Evolutionary conservation across 2,797 vertebrate genomes (phyloP).

Genomic region (Meriones psammophilus): DNA sequence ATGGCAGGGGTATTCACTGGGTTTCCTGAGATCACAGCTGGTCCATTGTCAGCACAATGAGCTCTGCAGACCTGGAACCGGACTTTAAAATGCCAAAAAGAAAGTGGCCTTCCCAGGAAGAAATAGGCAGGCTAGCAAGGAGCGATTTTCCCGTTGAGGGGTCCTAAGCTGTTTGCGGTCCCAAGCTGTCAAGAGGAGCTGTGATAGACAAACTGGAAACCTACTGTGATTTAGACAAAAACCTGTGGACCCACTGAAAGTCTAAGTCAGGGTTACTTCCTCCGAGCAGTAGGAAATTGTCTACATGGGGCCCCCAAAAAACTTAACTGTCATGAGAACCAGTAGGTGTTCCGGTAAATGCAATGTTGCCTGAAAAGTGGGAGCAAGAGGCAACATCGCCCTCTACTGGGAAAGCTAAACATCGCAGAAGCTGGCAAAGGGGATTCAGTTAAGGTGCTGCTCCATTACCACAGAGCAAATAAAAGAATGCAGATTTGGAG

Average conservation of each 20-base stretch:
- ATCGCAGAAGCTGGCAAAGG: background rate
- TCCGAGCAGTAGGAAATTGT: background rate
- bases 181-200: background rate
- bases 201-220: background rate
- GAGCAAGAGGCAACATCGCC: background rate
- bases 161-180: background rate
- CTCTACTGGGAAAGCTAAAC: slow-evolving; percentile 1
- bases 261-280: background rate
- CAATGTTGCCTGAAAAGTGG: background rate
- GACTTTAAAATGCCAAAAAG: background rate
- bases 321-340: background rate
- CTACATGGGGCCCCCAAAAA: background rate
- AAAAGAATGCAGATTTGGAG: background rate
- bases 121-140: background rate
- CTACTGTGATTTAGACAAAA: background rate
- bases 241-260: background rate
- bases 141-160: background rate
- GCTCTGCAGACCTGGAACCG: background rate
- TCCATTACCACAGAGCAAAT: background rate
- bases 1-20: background rate
- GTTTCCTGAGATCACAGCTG: background rate
- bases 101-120: background rate
- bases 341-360: background rate
- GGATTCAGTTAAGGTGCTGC: background rate
- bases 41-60: background rate